phyloP scores from a whole-genome alignment of 2,888 invertebrate genomes.

The Anticlea derivata region DNA sequence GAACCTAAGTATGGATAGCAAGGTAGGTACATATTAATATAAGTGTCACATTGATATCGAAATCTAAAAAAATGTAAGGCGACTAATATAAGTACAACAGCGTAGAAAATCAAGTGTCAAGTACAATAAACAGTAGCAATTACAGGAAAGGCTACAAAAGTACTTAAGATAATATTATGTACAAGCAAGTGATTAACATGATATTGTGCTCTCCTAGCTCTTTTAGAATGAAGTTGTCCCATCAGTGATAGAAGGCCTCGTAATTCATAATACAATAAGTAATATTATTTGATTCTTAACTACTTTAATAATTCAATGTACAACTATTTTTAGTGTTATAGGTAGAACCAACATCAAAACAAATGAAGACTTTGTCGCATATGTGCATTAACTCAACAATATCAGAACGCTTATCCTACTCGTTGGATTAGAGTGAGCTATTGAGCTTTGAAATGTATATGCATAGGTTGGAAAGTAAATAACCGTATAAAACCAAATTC shows the following conservation, averaged over 20 bases:
- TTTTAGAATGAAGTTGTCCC: conserved; percentile 2
- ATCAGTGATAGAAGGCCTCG: conserved; percentile 13
- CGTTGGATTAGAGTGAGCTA: too few relatives aligned
- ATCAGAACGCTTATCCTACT: too few relatives aligned
- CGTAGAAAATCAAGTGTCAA: conserved; percentile 15
- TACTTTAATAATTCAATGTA: conserved; percentile 1
- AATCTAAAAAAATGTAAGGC: conserved; percentile 1
- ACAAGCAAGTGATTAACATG: conserved; percentile 2
- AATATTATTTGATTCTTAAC: neutral
- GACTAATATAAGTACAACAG: conserved; percentile 24
- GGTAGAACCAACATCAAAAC: conserved; percentile 2
- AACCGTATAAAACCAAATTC: too few relatives aligned
- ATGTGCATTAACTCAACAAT: too few relatives aligned
- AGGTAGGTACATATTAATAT: neutral
- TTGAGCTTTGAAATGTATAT: too few relatives aligned
- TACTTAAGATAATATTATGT: conserved; percentile 6
- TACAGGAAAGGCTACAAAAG: neutral
- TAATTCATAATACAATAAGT: conserved; percentile 6
- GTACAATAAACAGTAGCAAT: neutral
- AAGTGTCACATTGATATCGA: neutral
- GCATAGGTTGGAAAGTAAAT: too few relatives aligned
- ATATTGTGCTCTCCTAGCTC: conserved; percentile 4
- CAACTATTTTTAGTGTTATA: conserved; percentile 10
- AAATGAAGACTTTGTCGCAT: neutral
- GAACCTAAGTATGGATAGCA: neutral